These are phyloP conservation scores for Calonectris borealis DNA, from an alignment of 2,113 vertebrate species.

Conservation along the genomic window DNA sequence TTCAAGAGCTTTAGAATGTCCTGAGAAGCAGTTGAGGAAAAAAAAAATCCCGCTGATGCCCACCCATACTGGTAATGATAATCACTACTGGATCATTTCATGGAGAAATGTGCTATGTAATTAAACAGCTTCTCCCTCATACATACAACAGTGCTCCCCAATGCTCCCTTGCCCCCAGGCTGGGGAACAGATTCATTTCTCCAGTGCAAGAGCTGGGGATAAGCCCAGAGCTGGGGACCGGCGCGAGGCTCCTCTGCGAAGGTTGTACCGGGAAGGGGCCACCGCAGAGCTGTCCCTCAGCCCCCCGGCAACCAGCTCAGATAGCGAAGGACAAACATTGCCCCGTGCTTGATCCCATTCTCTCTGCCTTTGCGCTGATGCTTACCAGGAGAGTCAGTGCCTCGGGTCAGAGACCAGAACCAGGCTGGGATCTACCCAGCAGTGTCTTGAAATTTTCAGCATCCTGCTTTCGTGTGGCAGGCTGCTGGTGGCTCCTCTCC, in stretches of 20 bases:
- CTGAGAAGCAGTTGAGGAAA: neutral
- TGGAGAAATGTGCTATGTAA: neutral
- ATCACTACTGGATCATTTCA: neutral
- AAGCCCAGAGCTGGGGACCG: neutral
- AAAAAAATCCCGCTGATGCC: neutral
- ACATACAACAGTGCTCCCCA: fast-evolving
- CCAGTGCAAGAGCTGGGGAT: neutral
- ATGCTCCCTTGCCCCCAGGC: neutral
- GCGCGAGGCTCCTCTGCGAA: neutral
- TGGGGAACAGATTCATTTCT: neutral
- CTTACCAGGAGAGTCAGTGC: too few species aligned
- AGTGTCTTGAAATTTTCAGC: neutral
- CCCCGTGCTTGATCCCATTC: neutral
- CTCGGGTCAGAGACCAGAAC: neutral
- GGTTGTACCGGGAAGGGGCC: neutral
- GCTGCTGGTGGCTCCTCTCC: neutral
- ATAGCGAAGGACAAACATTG: neutral
- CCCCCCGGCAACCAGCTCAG: fast-evolving
- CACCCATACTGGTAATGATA: too few species aligned
- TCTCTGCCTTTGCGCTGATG: neutral
- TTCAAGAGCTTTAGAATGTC: neutral
- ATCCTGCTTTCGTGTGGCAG: neutral
- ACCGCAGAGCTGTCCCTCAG: neutral
- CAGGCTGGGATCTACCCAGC: neutral
- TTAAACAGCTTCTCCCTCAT: neutral